Base-by-base conservation (phyloP, 1,140 invertebrate species). In the Aphaenogaster rudis region DNA sequence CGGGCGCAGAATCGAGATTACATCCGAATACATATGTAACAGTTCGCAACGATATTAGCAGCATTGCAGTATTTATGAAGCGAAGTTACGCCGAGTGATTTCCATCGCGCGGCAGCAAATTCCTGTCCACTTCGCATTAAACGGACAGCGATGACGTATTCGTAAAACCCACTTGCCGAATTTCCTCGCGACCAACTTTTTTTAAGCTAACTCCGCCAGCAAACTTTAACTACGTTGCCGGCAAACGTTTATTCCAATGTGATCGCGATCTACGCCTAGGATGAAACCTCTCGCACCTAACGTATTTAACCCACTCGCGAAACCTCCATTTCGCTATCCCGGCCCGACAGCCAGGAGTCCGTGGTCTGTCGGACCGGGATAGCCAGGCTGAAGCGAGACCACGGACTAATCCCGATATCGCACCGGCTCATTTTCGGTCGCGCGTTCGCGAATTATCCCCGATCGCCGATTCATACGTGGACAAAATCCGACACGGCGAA, bases 21-120 rank as follows among this genome's bases (percentile, higher is more conserved):
- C 80, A 84, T 84, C 80, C 80, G 69, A 84, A 84, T 84, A 84
- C 80, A 84, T 84, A 84, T 84, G 80, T 84, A 84, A 84, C 80
- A 84, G 80, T 84, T 84, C 80, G 80, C 80, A 84, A 84, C 80
- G 80, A 84, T 84, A 84, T 84, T 84, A 84, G 80, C 80, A 76
- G 69, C 71, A 84, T 84, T 84, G 80, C 80, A 84, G 80, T 84
- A 84, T 84, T 84, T 84, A 84, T 84, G 80, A 84, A 84, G 80
- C 54, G 45, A 76, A 84, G 80, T 84, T 84, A 84, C 80, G 80
- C 80, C 80, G 80, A 84, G 80, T 84, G 80, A 84, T 84, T 84
- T 84, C 80, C 80, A 84, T 84, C 80, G 80, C 80, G 80, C 69
- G 42, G 39, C 42, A 84, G 76, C 80, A 84, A 84, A 84, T 84